phyloP scores from a whole-genome alignment of 2,888 invertebrate species.

The Hylaea fasciaria region DNA sequence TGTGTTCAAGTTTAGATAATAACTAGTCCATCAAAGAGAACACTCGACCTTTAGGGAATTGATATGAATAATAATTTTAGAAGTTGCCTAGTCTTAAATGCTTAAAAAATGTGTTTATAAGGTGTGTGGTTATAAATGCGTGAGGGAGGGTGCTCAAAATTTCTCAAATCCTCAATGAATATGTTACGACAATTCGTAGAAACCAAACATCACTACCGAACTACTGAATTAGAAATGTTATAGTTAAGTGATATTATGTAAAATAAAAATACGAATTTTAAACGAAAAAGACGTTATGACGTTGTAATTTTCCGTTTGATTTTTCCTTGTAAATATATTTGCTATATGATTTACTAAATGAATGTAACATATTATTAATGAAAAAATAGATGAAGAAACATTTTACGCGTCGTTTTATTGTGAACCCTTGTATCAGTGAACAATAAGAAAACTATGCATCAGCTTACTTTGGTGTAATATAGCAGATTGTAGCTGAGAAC shows the following conservation, averaged over 20 bases:
- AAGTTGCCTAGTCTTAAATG: conserved; percentile 19
- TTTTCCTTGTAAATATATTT: conserved; percentile 84
- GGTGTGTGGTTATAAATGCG: conserved; percentile 17
- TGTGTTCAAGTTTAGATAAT: conserved; percentile 28
- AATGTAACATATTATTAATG: conserved; percentile 85
- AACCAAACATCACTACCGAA: conserved; percentile 65
- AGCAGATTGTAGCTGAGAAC: too few relatives aligned
- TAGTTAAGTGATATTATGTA: conserved; percentile 82
- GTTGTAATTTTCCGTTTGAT: conserved; percentile 78
- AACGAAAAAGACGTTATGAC: conserved; percentile 77
- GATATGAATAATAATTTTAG: conserved; percentile 28
- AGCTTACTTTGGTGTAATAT: too few relatives aligned
- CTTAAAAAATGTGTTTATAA: not conserved
- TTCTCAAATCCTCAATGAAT: conserved; percentile 19
- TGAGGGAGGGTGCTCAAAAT: conserved; percentile 35
- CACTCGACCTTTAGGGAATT: conserved; percentile 22
- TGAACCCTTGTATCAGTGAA: not conserved
- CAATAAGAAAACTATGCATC: too few relatives aligned
- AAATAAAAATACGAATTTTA: conserved; percentile 85
- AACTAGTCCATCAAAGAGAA: conserved; percentile 16
- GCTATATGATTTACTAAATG: conserved; percentile 84
- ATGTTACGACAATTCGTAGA: conserved; percentile 68
- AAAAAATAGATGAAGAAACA: conserved; percentile 81
- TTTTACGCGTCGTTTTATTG: conserved; percentile 73
- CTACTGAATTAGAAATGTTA: conserved; percentile 76